Evolutionary conservation across 2,888 invertebrate genomes (phyloP).

Genomic region (Carcina quercana): DNA sequence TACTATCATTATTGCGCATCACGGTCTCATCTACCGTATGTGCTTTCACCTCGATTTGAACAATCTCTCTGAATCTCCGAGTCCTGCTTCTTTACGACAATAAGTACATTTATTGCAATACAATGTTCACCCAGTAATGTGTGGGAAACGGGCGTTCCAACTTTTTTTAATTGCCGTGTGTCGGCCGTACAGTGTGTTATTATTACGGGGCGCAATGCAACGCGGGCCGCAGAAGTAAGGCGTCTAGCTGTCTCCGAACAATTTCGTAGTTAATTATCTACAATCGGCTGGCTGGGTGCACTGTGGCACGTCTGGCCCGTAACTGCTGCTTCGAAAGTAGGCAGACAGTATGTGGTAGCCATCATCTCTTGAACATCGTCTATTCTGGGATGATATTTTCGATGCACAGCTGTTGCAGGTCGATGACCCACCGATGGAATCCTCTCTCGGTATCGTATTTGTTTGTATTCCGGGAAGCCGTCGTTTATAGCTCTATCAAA

Average conservation of each 20-base stretch:
- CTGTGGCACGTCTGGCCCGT: conserved; percentile 49
- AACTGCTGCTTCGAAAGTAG: conserved; percentile 49
- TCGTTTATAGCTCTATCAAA: conserved; percentile 7
- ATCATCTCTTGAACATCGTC: conserved; percentile 11
- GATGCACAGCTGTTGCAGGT: conserved; percentile 39
- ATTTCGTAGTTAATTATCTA: conserved; percentile 65
- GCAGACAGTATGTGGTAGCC: conserved; percentile 28
- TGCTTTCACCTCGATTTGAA: conserved; percentile 52
- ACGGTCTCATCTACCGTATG: conserved; percentile 33
- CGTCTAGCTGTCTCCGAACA: conserved; percentile 67
- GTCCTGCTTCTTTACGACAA: conserved; percentile 29
- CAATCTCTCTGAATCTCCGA: conserved; percentile 37
- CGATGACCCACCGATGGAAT: conserved; percentile 23
- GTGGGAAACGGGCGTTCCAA: conserved; percentile 58
- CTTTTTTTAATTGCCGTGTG: conserved; percentile 55
- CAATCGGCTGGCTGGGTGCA: conserved; percentile 44
- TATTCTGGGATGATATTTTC: conserved; percentile 40
- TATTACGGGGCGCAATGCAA: conserved; percentile 58
- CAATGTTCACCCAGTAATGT: conserved; percentile 47
- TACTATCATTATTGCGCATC: conserved; percentile 39
- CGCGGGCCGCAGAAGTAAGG: conserved; percentile 58
- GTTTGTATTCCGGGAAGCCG: conserved; percentile 10
- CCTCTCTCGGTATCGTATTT: conserved; percentile 13
- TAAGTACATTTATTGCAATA: conserved; percentile 30
- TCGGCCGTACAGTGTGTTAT: conserved; percentile 48